Conservation (phyloP, 2,888 invertebrate species). For the Hartigia nigra region DNA sequence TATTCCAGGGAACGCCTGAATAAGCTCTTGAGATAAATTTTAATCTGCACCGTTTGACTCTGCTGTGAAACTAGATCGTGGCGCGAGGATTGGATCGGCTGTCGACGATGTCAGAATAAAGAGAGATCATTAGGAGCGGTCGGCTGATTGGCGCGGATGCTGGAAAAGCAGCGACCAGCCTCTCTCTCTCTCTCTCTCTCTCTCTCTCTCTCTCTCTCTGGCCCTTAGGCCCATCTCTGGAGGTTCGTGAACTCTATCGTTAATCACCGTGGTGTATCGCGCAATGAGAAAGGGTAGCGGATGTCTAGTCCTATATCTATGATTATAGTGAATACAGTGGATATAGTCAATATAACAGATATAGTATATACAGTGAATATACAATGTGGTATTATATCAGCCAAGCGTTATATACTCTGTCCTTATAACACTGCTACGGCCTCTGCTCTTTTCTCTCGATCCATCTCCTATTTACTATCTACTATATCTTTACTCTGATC, state of each 20-base stretch:
- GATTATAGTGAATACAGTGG: not conserved
- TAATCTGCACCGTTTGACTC: not conserved
- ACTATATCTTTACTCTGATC: constrained; percentile 34
- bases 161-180: no score
- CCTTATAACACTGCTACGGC: not conserved
- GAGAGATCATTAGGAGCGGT: not conserved
- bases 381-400: not conserved
- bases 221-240: not conserved
- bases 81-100: not conserved
- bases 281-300: not conserved
- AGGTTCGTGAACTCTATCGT: constrained; percentile 5
- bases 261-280: not conserved
- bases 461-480: constrained; percentile 23
- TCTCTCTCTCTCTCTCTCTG: no score
- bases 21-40: not conserved
- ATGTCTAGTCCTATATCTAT: not conserved
- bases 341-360: not conserved
- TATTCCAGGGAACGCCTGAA: not conserved
- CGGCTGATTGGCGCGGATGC: not conserved
- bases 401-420: not conserved
- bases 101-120: not conserved
- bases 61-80: not conserved
- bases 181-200: no score
- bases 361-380: not conserved
- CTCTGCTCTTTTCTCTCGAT: not conserved